Percentiles rank a stretch among this genome's conserved stretches.
Conservation (phyloP, 2,888 invertebrate species). For the Panzeria rudis region DNA sequence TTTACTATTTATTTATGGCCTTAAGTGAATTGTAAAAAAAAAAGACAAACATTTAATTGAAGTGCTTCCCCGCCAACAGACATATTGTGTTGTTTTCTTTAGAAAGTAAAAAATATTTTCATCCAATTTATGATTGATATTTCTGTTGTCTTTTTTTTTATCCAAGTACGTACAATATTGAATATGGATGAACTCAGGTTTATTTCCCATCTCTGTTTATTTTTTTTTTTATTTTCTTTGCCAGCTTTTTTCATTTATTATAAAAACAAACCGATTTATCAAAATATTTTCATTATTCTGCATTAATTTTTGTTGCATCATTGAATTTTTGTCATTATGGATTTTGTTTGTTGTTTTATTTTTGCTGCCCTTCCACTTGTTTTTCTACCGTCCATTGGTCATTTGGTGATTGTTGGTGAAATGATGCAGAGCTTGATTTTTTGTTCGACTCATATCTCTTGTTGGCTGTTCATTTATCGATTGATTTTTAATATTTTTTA, state of each 20-base stretch:
- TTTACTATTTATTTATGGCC: constrained; percentile 16
- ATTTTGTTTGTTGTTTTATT: constrained; percentile 38
- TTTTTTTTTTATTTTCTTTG: constrained; percentile 21
- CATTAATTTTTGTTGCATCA: constrained; percentile 70
- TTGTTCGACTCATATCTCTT: background rate
- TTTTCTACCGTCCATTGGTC: background rate
- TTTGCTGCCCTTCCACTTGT: background rate
- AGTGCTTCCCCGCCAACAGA: constrained; percentile 5
- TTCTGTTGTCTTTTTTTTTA: constrained; percentile 13
- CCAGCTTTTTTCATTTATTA: constrained; percentile 37
- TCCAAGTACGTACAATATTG: constrained; percentile 25
- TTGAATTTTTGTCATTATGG: constrained; percentile 66
- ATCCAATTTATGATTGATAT: constrained; percentile 32
- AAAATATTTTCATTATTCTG: constrained; percentile 71
- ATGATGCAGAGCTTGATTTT: background rate
- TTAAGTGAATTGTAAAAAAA: background rate
- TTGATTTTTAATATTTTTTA: constrained; percentile 37
- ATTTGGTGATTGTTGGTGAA: constrained; percentile 5
- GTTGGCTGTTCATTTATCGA: constrained; percentile 46
- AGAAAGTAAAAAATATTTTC: background rate
- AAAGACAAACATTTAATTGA: constrained; percentile 20
- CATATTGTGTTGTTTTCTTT: constrained; percentile 25
- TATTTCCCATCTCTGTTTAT: constrained; percentile 5
- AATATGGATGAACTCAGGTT: constrained; percentile 32
- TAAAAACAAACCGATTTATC: constrained; percentile 68